Percentiles rank a stretch among this genome's conserved stretches.
These are phyloP conservation scores for Propithecus coquereli DNA, from an alignment of 2,113 vertebrate species.

Conservation along the genomic window DNA sequence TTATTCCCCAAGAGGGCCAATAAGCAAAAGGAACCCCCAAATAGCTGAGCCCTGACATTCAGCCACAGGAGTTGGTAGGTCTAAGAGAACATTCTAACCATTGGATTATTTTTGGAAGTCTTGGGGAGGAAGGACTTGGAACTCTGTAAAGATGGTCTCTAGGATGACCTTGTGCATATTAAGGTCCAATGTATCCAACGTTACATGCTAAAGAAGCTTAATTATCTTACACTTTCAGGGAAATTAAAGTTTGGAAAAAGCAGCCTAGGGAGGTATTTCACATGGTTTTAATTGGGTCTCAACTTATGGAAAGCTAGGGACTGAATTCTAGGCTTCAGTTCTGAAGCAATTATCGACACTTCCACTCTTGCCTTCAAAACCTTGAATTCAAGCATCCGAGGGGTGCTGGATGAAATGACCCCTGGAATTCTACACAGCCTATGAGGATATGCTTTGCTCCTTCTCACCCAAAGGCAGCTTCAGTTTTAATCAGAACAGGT, in stretches of 20 bases:
- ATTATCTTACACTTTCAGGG: neutral
- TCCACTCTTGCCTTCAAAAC: neutral
- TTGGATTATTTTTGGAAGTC: neutral
- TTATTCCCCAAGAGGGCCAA: neutral
- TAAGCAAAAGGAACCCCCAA: neutral
- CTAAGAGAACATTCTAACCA: neutral
- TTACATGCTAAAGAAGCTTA: neutral
- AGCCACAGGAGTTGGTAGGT: neutral
- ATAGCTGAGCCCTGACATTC: neutral
- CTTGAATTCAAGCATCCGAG: neutral
- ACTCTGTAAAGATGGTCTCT: neutral
- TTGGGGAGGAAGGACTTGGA: neutral
- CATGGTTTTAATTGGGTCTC: neutral
- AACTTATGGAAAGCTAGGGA: neutral
- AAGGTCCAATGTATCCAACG: neutral
- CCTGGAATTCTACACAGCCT: neutral
- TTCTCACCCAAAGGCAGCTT: neutral
- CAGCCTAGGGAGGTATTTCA: neutral
- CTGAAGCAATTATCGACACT: neutral
- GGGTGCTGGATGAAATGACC: neutral
- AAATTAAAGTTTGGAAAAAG: conserved; percentile 20
- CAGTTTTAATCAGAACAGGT: neutral
- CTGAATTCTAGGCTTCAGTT: neutral
- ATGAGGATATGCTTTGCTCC: neutral
- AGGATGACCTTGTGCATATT: neutral